phyloP scores from a whole-genome alignment of 2,888 invertebrate species.

The Mamestra brassicae region DNA sequence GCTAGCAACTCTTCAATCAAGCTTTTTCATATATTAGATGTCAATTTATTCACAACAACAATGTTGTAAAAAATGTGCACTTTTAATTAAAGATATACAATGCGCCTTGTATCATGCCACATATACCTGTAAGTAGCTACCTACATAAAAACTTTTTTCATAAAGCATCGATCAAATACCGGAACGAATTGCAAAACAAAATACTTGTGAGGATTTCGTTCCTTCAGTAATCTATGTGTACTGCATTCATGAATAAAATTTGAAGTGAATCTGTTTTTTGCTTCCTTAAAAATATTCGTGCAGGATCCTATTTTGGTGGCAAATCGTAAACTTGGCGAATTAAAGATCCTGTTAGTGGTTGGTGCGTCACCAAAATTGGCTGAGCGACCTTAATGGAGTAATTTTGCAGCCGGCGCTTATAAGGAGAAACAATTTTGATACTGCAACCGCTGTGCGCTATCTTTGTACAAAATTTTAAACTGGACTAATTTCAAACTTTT shows the following conservation, averaged over 20 bases:
- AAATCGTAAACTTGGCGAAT: slow-evolving; percentile 24
- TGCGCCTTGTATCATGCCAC: background rate
- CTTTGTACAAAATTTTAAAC: slow-evolving; percentile 8
- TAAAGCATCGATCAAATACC: slow-evolving; percentile 24
- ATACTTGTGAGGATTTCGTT: background rate
- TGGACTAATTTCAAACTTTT: background rate
- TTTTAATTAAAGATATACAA: background rate
- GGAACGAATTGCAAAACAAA: slow-evolving; percentile 44
- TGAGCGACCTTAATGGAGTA: slow-evolving; percentile 51
- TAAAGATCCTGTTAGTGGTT: slow-evolving; percentile 25
- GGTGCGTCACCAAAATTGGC: slow-evolving; percentile 50
- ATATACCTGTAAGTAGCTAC: background rate
- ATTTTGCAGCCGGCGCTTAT: slow-evolving; percentile 43
- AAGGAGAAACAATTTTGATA: slow-evolving; percentile 31
- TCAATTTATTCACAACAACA: slow-evolving; percentile 24
- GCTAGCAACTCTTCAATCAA: slow-evolving; percentile 11
- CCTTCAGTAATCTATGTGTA: slow-evolving; percentile 18
- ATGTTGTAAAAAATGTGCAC: background rate
- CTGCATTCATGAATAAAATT: slow-evolving; percentile 20
- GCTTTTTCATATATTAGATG: slow-evolving; percentile 8
- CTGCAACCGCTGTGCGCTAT: slow-evolving; percentile 1
- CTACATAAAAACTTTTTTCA: background rate
- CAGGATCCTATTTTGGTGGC: slow-evolving; percentile 19
- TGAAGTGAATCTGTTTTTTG: background rate
- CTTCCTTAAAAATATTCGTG: background rate